These are phyloP conservation scores for Nemapogon koenigi DNA, from an alignment of 2,888 invertebrate genomes.

Conservation along the genomic window DNA sequence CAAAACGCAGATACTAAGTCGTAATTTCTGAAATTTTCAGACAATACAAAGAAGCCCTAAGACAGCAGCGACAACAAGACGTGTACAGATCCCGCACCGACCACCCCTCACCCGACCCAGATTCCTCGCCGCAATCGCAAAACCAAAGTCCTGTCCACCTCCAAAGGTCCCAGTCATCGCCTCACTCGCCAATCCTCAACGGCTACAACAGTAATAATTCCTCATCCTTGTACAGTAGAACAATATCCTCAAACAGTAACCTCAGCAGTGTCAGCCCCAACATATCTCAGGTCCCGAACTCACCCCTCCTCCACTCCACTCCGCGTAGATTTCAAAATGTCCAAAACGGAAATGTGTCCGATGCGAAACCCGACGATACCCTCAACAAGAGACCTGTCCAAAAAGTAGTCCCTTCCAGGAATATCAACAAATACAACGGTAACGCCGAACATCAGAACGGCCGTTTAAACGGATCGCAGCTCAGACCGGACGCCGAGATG, in stretches of 20 bases:
- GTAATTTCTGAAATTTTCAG: conserved; percentile 61
- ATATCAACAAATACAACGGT: conserved; percentile 53
- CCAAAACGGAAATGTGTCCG: conserved; percentile 28
- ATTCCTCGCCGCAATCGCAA: conserved; percentile 60
- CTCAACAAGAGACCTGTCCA: conserved; percentile 73
- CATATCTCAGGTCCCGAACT: conserved; percentile 41
- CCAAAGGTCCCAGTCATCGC: conserved; percentile 22
- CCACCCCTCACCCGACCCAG: conserved; percentile 61
- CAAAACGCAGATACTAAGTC: too few species aligned
- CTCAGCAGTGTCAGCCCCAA: conserved; percentile 26
- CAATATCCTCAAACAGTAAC: conserved; percentile 39
- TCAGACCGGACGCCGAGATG: conserved; percentile 29
- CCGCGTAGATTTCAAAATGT: conserved; percentile 49
- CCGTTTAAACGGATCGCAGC: conserved; percentile 32
- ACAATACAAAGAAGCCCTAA: conserved; percentile 89
- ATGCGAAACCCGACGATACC: conserved; percentile 41
- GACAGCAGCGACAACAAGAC: conserved; percentile 84
- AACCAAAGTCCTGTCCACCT: conserved; percentile 52
- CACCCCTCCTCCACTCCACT: conserved; percentile 55
- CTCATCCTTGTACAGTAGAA: conserved; percentile 39
- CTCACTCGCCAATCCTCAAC: conserved; percentile 43
- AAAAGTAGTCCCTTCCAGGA: conserved; percentile 81
- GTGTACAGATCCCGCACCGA: conserved; percentile 75
- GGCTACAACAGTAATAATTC: conserved; percentile 64
- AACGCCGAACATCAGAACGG: conserved; percentile 33